Percentiles rank a stretch among this genome's conserved stretches.
These are phyloP conservation scores for Mesoligia furuncula DNA, from an alignment of 2,888 invertebrate species.

Conservation along the genomic window DNA sequence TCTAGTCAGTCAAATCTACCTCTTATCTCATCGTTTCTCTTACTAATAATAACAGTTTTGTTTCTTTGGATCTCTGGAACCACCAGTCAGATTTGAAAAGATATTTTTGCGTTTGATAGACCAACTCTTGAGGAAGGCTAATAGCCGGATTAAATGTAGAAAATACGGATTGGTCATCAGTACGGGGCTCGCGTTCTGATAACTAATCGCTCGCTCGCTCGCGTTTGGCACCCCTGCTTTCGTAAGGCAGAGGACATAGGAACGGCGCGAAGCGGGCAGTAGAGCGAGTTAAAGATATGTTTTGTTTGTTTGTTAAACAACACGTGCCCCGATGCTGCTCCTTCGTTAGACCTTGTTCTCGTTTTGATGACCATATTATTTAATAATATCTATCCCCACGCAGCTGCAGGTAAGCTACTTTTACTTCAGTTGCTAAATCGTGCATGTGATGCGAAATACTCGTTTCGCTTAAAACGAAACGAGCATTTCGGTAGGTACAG, in stretches of 20 bases:
- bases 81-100: too few species aligned
- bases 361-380: not conserved
- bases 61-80: too few species aligned
- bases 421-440: not conserved
- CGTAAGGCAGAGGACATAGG: not conserved
- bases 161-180: too few species aligned
- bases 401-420: not conserved
- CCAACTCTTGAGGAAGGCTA: too few species aligned
- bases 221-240: not conserved
- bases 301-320: constrained; percentile 48
- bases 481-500: too few species aligned
- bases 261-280: not conserved
- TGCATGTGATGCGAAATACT: not conserved
- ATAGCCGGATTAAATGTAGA: too few species aligned
- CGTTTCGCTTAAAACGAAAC: not conserved
- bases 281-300: not conserved
- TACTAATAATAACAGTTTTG: too few species aligned
- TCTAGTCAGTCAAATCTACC: not conserved
- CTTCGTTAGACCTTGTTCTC: not conserved
- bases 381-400: not conserved
- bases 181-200: not conserved
- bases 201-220: too few species aligned
- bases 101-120: too few species aligned
- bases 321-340: constrained; percentile 33
- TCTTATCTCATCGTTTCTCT: too few species aligned